Conservation (phyloP, 2,113 vertebrate genomes). For the Channa argus region DNA sequence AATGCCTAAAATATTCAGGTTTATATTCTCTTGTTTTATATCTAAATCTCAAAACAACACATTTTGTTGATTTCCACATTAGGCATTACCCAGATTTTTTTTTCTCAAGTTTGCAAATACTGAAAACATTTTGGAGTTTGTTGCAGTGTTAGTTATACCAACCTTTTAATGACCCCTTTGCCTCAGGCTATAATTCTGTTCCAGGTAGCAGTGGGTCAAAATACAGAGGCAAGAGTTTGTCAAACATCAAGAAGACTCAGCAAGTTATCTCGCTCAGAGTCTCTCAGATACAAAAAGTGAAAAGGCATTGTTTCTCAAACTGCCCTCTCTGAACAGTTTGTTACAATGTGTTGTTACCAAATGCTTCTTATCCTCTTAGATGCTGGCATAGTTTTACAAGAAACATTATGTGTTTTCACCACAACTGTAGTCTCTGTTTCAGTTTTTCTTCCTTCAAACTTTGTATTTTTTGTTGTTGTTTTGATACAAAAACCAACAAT, state of each 20-base stretch:
- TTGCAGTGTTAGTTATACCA: neutral
- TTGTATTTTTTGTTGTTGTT: constrained; percentile 23
- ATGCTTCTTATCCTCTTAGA: constrained; percentile 8
- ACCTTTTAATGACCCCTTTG: neutral
- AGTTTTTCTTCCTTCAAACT: constrained; percentile 13
- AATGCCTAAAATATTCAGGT: constrained; percentile 66
- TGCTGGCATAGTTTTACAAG: constrained; percentile 27
- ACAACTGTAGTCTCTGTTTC: neutral
- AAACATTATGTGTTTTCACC: constrained; percentile 15
- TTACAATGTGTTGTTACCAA: constrained; percentile 1
- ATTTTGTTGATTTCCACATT: constrained; percentile 28
- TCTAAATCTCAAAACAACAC: constrained; percentile 28
- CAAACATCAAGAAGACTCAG: neutral
- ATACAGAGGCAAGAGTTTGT: neutral
- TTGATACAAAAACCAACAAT: constrained; percentile 20
- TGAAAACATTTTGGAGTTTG: neutral
- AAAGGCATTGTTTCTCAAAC: neutral
- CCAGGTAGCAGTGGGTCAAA: constrained; percentile 1
- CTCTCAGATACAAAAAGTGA: neutral
- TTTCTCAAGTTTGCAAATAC: neutral
- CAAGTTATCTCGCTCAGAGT: neutral
- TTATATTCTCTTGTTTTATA: constrained; percentile 68
- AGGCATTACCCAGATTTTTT: no score
- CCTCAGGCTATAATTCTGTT: neutral
- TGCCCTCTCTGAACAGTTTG: neutral